Base-by-base conservation (phyloP, 1,140 invertebrate species). In the Meloidogyne hapla region DNA sequence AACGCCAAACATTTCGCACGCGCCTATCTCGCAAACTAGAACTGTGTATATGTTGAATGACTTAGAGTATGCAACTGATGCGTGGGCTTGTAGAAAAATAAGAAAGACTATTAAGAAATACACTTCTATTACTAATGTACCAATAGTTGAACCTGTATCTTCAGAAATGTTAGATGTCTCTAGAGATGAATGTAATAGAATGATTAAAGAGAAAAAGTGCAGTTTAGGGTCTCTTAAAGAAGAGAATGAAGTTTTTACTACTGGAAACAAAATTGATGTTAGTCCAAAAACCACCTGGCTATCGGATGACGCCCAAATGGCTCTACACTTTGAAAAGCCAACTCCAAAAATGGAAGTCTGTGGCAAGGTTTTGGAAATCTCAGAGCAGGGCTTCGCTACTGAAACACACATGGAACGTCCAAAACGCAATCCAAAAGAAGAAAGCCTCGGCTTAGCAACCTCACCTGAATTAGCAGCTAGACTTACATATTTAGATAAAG, bases 401-500 rank as follows among this genome's bases (percentile, higher is more conserved):
- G 15, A 42, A 33, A 68, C 38, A 1, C 66, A 26, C 6, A 6
- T n/a, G 0, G n/a, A 6, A n/a, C 66, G 66, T 9, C 8, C 66
- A 2, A 68, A 9, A 25, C 18, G 23, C 8, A 21, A 8, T 2
- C 2, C 21, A 33, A 40, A 15, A 5, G 9, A 5, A 25, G 66
- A 68, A 68, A 42, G 66, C 23, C 9, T 68, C 9, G 66, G 66
- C 66, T 42, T 68, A 10, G 21, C 23, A 68, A 68, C 66, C 1
- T 23, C 66, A 0, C 21, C 25, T 0, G 66, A 68, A 26, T 9
- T 68, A 6, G 45, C 18, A n/a, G 66, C 66, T 3, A 21, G 21
- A 28, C 66, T 68, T 21, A 68, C 66, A 2, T 68, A 6, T 10
- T 68, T 68, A 42, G 66, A 68, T 9, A 68, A 68, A n/a, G 66